phyloP scores from a whole-genome alignment of 2,888 invertebrate species.

The Corbicula japonica region DNA sequence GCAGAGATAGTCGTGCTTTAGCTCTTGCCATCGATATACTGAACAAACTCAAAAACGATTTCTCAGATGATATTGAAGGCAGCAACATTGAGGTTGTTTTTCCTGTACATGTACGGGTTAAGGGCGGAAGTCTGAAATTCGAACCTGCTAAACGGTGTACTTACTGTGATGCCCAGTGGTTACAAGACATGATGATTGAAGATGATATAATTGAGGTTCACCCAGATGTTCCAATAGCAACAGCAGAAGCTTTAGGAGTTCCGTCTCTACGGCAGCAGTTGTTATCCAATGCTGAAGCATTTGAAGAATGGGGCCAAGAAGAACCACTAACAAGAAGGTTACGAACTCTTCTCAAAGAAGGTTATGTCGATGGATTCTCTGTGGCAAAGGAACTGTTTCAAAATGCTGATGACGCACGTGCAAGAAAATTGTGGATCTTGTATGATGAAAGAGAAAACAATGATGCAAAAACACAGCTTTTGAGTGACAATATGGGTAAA shows the following conservation, averaged over 20 bases:
- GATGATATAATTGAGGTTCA: slow-evolving; percentile 74
- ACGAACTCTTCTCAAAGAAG: slow-evolving; percentile 74
- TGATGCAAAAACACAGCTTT: slow-evolving; percentile 70
- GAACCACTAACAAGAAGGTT: slow-evolving; percentile 80
- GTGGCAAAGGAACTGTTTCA: slow-evolving; percentile 82
- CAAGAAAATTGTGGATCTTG: slow-evolving; percentile 73
- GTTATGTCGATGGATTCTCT: slow-evolving; percentile 81
- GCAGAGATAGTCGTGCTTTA: neutral
- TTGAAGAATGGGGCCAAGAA: slow-evolving; percentile 77
- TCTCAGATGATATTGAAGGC: neutral
- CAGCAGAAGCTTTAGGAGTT: slow-evolving; percentile 76
- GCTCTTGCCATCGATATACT: slow-evolving; percentile 12
- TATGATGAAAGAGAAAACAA: slow-evolving; percentile 81
- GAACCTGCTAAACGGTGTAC: slow-evolving; percentile 29
- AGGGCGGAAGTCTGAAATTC: slow-evolving; percentile 5
- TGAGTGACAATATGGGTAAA: slow-evolving; percentile 79
- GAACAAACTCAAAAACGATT: slow-evolving; percentile 13
- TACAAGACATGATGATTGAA: slow-evolving; percentile 46
- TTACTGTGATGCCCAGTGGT: slow-evolving; percentile 46
- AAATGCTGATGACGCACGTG: slow-evolving; percentile 83
- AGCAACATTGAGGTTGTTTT: slow-evolving; percentile 12
- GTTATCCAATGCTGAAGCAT: slow-evolving; percentile 68
- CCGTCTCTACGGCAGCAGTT: slow-evolving; percentile 74
- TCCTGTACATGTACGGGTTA: slow-evolving; percentile 17
- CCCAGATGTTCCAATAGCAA: slow-evolving; percentile 65